Conservation (phyloP, 2,113 vertebrate species). For the Pitta sordida region DNA sequence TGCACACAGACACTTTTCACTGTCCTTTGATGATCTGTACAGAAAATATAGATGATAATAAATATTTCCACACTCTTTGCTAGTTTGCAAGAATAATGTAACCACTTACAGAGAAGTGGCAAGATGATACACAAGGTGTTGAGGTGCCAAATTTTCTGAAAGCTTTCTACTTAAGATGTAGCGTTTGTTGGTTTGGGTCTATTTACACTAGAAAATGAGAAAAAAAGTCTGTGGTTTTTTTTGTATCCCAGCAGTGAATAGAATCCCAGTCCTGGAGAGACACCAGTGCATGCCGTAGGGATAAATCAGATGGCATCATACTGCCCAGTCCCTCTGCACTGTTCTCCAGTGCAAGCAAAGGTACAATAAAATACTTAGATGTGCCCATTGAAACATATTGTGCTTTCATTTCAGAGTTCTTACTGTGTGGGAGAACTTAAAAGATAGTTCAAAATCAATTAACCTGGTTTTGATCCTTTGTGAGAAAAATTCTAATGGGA, state of each 20-base stretch:
- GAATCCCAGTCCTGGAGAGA: neutral
- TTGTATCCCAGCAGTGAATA: neutral
- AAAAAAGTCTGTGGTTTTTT: neutral
- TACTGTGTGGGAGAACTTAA: neutral
- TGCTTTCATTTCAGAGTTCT: neutral
- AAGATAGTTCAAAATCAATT: neutral
- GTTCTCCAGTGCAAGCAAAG: neutral
- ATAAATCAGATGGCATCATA: neutral
- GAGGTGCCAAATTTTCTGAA: neutral
- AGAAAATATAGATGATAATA: neutral
- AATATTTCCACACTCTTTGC: neutral
- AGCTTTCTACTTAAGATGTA: neutral
- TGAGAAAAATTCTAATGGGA: neutral
- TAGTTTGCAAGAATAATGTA: neutral
- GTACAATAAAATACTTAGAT: neutral
- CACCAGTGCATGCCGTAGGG: neutral
- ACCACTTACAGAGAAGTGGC: neutral
- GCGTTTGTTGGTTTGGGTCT: fast-evolving
- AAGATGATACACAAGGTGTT: neutral
- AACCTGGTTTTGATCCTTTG: neutral
- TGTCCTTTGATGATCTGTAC: conserved; percentile 3
- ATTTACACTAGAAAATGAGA: neutral
- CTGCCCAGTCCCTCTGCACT: neutral
- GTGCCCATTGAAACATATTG: neutral
- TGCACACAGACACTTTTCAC: neutral